Conservation (phyloP, 2,888 invertebrate genomes). For the Elysia crispata region DNA sequence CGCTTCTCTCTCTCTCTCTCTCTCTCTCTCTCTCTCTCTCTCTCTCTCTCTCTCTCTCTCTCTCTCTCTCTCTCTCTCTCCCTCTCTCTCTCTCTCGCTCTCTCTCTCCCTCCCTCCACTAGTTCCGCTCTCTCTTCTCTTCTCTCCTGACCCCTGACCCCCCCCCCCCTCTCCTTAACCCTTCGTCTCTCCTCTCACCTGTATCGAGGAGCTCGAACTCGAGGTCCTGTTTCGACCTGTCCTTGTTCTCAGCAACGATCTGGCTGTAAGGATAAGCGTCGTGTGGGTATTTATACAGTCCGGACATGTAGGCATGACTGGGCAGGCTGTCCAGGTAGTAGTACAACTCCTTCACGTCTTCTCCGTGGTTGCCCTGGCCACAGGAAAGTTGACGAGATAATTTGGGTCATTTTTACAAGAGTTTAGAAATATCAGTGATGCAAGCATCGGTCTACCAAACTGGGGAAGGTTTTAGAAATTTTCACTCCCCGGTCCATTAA, state of each 20-base stretch:
- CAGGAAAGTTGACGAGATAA: too few species aligned
- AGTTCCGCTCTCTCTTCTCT: not conserved
- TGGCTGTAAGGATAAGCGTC: constrained; percentile 70
- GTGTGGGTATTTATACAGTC: constrained; percentile 75
- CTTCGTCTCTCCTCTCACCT: constrained; percentile 56
- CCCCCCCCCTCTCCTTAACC: not conserved
- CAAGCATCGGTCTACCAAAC: not conserved
- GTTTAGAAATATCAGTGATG: not conserved
- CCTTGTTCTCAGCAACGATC: constrained; percentile 63
- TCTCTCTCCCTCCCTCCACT: not conserved
- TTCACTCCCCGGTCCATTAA: too few species aligned
- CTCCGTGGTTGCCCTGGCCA: constrained; percentile 77
- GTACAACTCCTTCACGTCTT: constrained; percentile 76
- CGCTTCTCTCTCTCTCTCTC: too few species aligned
- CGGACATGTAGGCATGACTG: constrained; percentile 73
- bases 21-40: too few species aligned
- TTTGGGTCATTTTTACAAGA: not conserved
- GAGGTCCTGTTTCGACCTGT: constrained; percentile 57
- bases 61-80: too few species aligned
- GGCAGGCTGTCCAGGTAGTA: constrained; percentile 74
- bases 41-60: too few species aligned
- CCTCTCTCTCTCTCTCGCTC: too few species aligned
- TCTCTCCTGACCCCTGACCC: not conserved
- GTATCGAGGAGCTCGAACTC: constrained; percentile 75
- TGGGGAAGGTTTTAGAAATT: not conserved